Evolutionary conservation across 2,797 vertebrate species (phyloP).

Genomic region (Clamator glandarius): DNA sequence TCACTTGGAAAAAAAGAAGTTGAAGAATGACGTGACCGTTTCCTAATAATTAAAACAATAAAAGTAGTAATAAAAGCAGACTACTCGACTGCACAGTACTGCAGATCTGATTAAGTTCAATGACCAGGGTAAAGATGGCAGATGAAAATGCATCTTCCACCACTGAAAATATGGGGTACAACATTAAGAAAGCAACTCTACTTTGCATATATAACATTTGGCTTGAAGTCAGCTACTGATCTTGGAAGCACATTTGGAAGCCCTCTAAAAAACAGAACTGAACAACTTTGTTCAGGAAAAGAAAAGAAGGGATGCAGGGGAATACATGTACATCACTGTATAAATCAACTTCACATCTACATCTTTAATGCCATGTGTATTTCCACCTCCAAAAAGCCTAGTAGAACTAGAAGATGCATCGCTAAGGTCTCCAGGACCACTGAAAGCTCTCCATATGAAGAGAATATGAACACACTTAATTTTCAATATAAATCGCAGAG

Average conservation of each 20-base stretch:
- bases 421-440: rapidly evolving
- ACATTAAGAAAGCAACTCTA: background rate
- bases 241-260: background rate
- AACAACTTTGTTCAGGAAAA: background rate
- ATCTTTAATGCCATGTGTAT: background rate
- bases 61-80: background rate
- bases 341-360: background rate
- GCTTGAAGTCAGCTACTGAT: background rate
- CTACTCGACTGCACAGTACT: background rate
- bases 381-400: background rate
- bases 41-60: background rate
- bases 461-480: background rate
- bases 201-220: background rate
- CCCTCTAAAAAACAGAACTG: background rate
- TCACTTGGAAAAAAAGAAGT: background rate
- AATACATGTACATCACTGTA: background rate
- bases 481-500: background rate
- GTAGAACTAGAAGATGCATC: background rate
- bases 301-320: rapidly evolving
- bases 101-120: background rate
- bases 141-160: background rate
- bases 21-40: background rate
- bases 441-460: background rate
- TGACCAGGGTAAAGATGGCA: background rate
- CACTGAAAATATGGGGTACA: background rate